Evolutionary conservation across 1,140 invertebrate species (phyloP), one percentile per base, ranked within the genome.

Genomic region (Telenomus remus): DNA sequence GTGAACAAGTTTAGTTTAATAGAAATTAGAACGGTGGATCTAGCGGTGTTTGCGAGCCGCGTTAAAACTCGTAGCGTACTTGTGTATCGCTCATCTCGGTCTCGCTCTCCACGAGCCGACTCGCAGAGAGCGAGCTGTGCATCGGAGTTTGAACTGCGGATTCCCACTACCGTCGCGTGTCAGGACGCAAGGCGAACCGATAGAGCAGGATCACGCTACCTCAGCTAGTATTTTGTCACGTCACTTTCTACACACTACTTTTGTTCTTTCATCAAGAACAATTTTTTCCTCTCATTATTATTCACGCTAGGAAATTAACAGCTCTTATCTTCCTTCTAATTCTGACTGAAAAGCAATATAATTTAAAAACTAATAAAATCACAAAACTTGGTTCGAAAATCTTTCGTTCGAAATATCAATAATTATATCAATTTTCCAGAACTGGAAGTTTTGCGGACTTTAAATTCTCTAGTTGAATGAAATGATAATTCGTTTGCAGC

Each of bases 91-190:
- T 54, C 19, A 27, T 27, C 69, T 68, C 60, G 64, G 57, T 71
- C 64, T 46, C 57, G 72, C 69, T 53, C 68, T 79, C 61, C 71
- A 50, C 69, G 65, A 44, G 43, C 54, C 56, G 65, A 79, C 80
- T 81, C 73, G 35, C 35, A 54, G 55, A 55, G 33, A 34, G 69
- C 71, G 76, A 74, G 49, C 55, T 61, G 61, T 76, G 63, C 68
- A 64, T 34, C 75, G 79, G 78, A 79, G 83, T 83, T 82, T 80
- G 80, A 75, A 82, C 73, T 74, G 76, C 76, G 79, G 80, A 79
- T 79, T 81, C 78, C 78, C 79, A 81, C 81, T 76, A 74, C 77
- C 53, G 19, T 37, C 55, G 69, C 48, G 47, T 44, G 61, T 35
- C 54, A 68, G 57, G 63, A 74, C 71, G 59, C 57, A 63, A 66